Evolutionary conservation across 2,888 invertebrate genomes (phyloP), one percentile per base, ranked within the genome.

Genomic region (Agriotes lineatus): DNA sequence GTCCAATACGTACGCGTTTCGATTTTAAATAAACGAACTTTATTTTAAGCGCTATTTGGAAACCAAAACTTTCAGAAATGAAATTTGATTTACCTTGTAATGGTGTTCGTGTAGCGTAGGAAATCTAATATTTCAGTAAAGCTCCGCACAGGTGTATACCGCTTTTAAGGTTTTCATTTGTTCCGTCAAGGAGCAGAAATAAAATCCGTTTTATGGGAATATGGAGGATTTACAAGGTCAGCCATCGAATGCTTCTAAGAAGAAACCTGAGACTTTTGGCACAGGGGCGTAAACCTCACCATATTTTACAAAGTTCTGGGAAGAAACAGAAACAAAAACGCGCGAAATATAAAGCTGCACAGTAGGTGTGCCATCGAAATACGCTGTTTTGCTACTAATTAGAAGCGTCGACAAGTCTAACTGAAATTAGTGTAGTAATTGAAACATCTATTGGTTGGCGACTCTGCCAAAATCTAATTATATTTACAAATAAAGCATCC

Each of bases 381-480:
- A 57, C 19, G 20, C 50, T 18, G 18, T 58, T 67, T 63, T 44
- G 61, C 18, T 58, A 57, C 37, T 66, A 69, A 69, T 69, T 69
- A 69, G 60, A 57, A 61, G 60, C 62, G 69, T 59, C 63, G 70
- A 70, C 70, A 70, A 67, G 62, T 67, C 62, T 67, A 62, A 63
- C 63, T 52, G 65, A 70, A 64, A 70, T 67, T 67, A 60, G 67
- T 67, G 45, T 37, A 39, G 69, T 73, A 75, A 75, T 74, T 73
- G 73, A 74, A 73, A 73, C 69, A 69, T 74, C 72, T 72, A 73
- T 74, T 67, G 71, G 72, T 59, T 71, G 70, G 65, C 68, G 59
- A 63, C 72, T 69, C 59, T 72, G 75, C 75, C 75, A 74, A 72
- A 71, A 67, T 62, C 73, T 74, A 76, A 76, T 74, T 76, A 74